A percentile compares a stretch with the other conserved stretches of the same genome.
Conservation (phyloP, 2,113 vertebrate genomes). For the Etheostoma cragini region DNA sequence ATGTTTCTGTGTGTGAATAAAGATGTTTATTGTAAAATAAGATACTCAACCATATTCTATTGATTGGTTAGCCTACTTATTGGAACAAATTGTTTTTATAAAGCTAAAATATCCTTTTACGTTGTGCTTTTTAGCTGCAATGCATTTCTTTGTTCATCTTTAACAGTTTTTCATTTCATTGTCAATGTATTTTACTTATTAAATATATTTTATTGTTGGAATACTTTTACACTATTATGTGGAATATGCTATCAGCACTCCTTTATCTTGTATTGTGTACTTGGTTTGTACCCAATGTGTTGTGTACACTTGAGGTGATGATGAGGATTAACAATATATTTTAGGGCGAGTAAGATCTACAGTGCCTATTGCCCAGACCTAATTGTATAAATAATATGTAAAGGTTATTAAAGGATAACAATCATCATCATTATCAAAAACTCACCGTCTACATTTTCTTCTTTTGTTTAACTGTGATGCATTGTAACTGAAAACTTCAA, state of each 20-base stretch:
- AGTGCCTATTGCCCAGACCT: not conserved
- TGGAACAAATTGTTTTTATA: not conserved
- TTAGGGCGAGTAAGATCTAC: not conserved
- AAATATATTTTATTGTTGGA: not conserved
- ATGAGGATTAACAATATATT: not conserved
- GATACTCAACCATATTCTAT: not conserved
- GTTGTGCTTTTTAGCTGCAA: not conserved
- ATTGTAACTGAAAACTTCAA: not conserved
- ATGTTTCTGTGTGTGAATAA: not conserved
- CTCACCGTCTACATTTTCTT: not conserved
- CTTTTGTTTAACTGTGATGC: not conserved
- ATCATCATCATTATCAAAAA: slow-evolving; percentile 3
- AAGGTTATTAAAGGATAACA: not conserved
- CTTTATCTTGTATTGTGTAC: not conserved
- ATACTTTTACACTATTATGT: not conserved
- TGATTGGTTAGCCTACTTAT: not conserved
- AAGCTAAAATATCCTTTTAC: not conserved
- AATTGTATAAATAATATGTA: not conserved
- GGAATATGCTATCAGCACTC: not conserved
- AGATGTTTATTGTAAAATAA: not conserved
- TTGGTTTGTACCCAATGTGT: not conserved
- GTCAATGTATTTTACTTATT: not conserved
- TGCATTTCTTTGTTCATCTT: not conserved
- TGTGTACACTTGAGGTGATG: not conserved
- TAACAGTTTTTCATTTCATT: not conserved